These are phyloP conservation scores for Xestia xanthographa DNA, from an alignment of 2,888 invertebrate genomes.

Conservation along the genomic window DNA sequence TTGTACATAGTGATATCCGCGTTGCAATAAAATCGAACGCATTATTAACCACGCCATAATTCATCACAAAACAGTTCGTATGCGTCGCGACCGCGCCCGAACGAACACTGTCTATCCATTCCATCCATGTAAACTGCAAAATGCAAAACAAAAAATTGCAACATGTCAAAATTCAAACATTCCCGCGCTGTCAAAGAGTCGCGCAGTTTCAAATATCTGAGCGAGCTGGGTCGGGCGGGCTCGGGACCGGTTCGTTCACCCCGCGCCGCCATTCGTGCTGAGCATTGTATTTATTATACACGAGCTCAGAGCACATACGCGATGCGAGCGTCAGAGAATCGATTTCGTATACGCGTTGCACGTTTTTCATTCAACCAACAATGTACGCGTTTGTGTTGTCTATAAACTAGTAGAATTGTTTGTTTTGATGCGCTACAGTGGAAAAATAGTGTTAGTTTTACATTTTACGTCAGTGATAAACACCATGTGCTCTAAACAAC, in stretches of 20 bases:
- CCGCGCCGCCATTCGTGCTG: conserved; percentile 47
- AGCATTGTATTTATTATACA: conserved; percentile 45
- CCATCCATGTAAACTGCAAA: no score
- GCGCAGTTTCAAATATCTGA: conserved; percentile 46
- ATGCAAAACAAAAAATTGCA: background rate
- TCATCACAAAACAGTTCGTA: no score
- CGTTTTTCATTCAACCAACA: conserved; percentile 36
- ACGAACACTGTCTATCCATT: no score
- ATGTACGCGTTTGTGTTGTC: conserved; percentile 26
- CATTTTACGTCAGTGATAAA: background rate
- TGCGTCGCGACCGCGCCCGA: no score
- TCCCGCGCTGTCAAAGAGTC: conserved; percentile 53
- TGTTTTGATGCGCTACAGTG: background rate
- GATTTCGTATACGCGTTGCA: conserved; percentile 23
- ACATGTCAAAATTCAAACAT: conserved; percentile 47
- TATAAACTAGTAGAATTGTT: conserved; percentile 10
- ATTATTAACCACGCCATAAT: background rate
- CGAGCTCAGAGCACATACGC: conserved; percentile 62
- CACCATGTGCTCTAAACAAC: conserved; percentile 54
- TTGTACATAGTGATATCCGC: background rate
- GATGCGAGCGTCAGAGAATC: conserved; percentile 54
- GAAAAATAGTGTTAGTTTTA: conserved; percentile 7
- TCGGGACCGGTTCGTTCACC: conserved; percentile 50
- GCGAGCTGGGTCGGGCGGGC: conserved; percentile 10
- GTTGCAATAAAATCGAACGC: background rate